Evolutionary conservation across 1,140 invertebrate species (phyloP).

Genomic region (Philopotamus ludificatus): DNA sequence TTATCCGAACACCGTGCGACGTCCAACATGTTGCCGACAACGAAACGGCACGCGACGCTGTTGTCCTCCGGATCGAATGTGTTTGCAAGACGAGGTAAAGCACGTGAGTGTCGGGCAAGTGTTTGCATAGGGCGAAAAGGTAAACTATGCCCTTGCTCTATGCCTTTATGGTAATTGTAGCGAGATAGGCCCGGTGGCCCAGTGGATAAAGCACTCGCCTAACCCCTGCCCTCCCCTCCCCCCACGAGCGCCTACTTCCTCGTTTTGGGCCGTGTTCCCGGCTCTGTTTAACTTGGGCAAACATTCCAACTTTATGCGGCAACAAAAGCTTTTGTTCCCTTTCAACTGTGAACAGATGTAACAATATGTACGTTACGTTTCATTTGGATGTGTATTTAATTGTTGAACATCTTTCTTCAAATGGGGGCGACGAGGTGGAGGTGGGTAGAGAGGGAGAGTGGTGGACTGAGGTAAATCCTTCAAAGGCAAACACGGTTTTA

Average conservation of each 20-base stretch:
- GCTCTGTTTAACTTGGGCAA: slow-evolving; percentile 27
- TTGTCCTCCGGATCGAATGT: too few species aligned
- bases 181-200: not conserved
- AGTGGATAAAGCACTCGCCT: not conserved
- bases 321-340: slow-evolving; percentile 39
- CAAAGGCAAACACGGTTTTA: not conserved
- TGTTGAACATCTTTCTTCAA: slow-evolving; percentile 38
- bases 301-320: slow-evolving; percentile 34
- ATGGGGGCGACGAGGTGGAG: slow-evolving; percentile 1
- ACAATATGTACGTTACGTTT: slow-evolving; percentile 28
- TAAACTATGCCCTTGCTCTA: too few species aligned
- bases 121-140: too few species aligned
- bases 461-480: not conserved
- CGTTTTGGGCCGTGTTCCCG: too few species aligned
- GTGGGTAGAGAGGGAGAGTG: not conserved
- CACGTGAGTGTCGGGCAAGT: too few species aligned
- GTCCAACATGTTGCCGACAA: too few species aligned
- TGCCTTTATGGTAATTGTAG: not conserved
- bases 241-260: too few species aligned
- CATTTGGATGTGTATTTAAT: slow-evolving; percentile 38
- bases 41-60: too few species aligned
- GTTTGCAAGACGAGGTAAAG: too few species aligned
- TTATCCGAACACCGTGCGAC: too few species aligned
- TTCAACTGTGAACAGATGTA: slow-evolving; percentile 35
- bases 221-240: not conserved